Evolutionary conservation across 1,140 invertebrate species (phyloP).

Genomic region (Lamellibrachia luymesi): DNA sequence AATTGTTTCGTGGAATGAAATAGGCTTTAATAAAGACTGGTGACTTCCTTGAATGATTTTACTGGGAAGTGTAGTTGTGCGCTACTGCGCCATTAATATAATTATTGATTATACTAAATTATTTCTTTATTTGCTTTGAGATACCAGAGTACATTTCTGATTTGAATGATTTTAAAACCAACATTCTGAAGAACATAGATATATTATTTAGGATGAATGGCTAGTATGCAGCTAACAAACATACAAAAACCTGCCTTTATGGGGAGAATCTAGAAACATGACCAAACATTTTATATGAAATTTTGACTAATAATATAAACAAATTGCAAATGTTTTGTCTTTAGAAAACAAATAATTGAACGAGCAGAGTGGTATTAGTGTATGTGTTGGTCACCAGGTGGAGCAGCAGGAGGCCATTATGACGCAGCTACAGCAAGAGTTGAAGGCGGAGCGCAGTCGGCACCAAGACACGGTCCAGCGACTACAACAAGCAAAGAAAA

Average conservation of each 20-base stretch:
- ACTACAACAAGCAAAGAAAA: conserved; percentile 46
- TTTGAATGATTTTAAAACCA: background rate
- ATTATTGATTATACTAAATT: conserved; percentile 14
- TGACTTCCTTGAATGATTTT: no score
- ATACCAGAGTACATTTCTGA: no score
- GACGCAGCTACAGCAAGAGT: conserved; percentile 49
- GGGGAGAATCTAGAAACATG: background rate
- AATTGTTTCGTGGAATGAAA: no score
- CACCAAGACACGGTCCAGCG: conserved; percentile 46
- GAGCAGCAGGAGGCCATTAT: conserved; percentile 51
- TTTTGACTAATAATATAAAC: background rate
- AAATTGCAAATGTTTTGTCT: background rate
- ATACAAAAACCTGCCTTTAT: background rate
- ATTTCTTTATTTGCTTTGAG: background rate
- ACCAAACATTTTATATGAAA: background rate
- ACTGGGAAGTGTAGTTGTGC: no score
- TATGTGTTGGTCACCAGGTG: conserved; percentile 36
- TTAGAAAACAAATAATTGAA: background rate
- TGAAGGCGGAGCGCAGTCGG: conserved; percentile 44
- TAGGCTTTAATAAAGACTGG: no score
- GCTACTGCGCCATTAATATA: background rate
- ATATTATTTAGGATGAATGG: background rate
- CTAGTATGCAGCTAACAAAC: background rate
- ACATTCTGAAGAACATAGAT: background rate
- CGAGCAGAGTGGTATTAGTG: background rate